Evolutionary conservation across 2,113 vertebrate genomes (phyloP).

Genomic region (Nannospalax galili): DNA sequence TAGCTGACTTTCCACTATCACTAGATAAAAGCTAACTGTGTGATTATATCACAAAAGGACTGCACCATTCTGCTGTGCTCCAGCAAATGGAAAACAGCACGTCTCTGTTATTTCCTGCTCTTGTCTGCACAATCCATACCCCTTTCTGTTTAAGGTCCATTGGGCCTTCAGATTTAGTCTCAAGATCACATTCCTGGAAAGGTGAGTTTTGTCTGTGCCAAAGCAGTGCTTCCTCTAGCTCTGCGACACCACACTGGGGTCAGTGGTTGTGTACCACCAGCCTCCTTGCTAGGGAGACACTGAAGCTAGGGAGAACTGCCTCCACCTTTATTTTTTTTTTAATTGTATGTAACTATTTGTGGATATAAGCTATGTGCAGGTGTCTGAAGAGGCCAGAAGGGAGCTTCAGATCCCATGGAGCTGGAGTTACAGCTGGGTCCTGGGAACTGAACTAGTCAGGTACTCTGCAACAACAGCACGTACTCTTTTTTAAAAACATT

Average conservation of each 20-base stretch:
- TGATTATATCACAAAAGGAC: not conserved
- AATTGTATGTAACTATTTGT: not conserved
- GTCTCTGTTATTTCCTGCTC: not conserved
- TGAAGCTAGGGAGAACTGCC: not conserved
- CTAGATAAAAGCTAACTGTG: not conserved
- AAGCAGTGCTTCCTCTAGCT: too few relatives aligned
- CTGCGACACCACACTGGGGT: not conserved
- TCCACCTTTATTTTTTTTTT: not conserved
- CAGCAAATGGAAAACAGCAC: not conserved
- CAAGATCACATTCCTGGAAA: not conserved
- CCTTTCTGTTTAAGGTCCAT: not conserved
- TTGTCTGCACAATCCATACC: not conserved
- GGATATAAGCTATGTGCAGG: too few relatives aligned
- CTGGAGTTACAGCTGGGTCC: too few relatives aligned
- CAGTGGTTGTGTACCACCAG: too few relatives aligned
- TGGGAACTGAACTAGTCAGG: not conserved
- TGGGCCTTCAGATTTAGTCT: not conserved
- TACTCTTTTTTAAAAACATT: too few relatives aligned
- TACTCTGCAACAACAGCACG: not conserved
- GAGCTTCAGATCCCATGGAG: not conserved
- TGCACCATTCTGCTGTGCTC: not conserved
- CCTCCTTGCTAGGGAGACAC: not conserved
- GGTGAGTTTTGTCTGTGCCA: not conserved
- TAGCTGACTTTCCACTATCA: not conserved
- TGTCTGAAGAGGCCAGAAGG: not conserved